phyloP scores from a whole-genome alignment of 1,140 invertebrate genomes.

The Cyphomyrmex costatus region DNA sequence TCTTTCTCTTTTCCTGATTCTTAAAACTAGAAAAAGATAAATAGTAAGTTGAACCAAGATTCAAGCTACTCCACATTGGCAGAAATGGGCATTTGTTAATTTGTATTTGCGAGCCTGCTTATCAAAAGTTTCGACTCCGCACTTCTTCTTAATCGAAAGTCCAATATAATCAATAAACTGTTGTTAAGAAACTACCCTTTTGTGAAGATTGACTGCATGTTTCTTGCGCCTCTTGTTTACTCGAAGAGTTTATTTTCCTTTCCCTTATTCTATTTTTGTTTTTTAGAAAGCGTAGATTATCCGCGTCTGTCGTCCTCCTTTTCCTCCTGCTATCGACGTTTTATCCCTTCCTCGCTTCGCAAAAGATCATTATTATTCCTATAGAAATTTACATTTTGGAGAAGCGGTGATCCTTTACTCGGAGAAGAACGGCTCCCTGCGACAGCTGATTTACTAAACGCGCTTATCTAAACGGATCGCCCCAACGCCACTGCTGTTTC shows the following conservation, averaged over 20 bases:
- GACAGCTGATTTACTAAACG: slow-evolving; percentile 31
- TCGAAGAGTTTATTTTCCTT: neutral
- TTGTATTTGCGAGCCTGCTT: slow-evolving; percentile 24
- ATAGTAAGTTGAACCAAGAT: too few species aligned
- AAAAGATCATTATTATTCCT: neutral
- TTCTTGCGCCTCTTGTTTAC: neutral
- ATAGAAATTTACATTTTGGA: neutral
- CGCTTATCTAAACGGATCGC: slow-evolving; percentile 39
- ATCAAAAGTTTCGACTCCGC: neutral
- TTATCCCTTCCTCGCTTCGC: neutral
- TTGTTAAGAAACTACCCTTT: neutral
- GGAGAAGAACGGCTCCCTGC: neutral
- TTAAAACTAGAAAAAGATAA: too few species aligned
- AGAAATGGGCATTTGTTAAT: neutral
- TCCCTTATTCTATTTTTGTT: neutral
- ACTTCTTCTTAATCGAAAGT: neutral
- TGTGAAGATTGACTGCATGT: neutral
- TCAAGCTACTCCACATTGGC: too few species aligned
- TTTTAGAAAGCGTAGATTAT: slow-evolving; percentile 1
- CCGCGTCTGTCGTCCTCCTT: neutral
- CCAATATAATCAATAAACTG: neutral
- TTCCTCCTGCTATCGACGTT: neutral
- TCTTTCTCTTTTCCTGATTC: too few species aligned
- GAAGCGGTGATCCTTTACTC: neutral
- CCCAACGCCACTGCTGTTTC: neutral